These are phyloP conservation scores for Tetraneura akinire DNA, from an alignment of 1,140 invertebrate genomes.

Conservation along the genomic window DNA sequence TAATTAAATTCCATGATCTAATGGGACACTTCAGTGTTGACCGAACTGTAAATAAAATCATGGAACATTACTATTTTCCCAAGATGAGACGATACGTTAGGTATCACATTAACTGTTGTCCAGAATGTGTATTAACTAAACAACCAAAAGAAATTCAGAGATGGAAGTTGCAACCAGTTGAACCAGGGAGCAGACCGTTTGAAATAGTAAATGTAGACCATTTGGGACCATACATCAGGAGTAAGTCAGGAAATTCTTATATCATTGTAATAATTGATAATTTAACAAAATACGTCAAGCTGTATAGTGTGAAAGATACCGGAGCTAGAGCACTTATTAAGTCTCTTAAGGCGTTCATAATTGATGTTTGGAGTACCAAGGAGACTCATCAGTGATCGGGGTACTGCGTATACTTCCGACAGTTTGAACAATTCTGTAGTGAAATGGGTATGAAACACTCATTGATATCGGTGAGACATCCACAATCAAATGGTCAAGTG, in stretches of 20 bases:
- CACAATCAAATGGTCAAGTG: slow-evolving; percentile 26
- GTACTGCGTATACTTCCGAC: background rate
- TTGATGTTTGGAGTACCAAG: slow-evolving; percentile 30
- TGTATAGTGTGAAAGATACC: too few species aligned
- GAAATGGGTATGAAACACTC: background rate
- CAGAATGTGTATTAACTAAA: background rate
- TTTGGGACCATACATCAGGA: background rate
- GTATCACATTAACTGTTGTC: too few species aligned
- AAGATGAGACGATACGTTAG: too few species aligned
- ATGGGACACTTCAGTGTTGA: too few species aligned
- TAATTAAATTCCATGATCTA: too few species aligned
- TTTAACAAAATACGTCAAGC: slow-evolving; percentile 55
- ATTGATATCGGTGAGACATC: background rate
- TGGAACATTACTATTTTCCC: too few species aligned
- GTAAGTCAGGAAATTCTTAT: slow-evolving; percentile 38
- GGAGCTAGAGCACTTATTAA: too few species aligned
- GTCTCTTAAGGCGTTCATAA: slow-evolving; percentile 37
- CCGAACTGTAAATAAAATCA: too few species aligned
- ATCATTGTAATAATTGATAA: slow-evolving; percentile 56
- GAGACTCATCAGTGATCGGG: background rate
- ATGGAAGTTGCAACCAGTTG: slow-evolving; percentile 3
- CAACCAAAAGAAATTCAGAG: background rate
- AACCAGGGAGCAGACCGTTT: background rate
- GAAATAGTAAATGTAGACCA: background rate
- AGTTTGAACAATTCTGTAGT: background rate